A percentile compares a stretch with the other conserved stretches of the same genome.
phyloP scores from a whole-genome alignment of 2,797 vertebrate species.

The Gambusia yucatana region DNA sequence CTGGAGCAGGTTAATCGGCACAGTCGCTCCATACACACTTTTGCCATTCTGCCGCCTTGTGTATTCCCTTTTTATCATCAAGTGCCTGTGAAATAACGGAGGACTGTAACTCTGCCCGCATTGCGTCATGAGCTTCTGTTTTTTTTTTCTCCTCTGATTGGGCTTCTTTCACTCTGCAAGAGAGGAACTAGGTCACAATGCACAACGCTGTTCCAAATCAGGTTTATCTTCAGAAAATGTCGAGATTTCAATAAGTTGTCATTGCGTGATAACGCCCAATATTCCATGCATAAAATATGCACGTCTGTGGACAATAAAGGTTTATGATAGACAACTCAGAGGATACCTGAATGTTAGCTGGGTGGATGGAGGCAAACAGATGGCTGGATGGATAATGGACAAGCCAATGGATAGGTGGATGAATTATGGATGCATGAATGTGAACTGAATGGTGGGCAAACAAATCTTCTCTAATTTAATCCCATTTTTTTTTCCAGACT shows the following conservation, averaged over 20 bases:
- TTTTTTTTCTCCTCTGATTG: constrained; percentile 58
- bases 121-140: constrained; percentile 73
- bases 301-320: not conserved
- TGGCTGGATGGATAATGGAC: not conserved
- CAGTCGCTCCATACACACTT: constrained; percentile 32
- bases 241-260: constrained; percentile 30
- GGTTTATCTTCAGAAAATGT: constrained; percentile 29
- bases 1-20: constrained; percentile 37
- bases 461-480: not conserved
- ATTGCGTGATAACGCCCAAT: not conserved
- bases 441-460: not conserved
- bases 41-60: constrained; percentile 48
- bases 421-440: not conserved
- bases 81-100: constrained; percentile 72
- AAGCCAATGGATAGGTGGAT: not conserved
- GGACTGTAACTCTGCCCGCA: constrained; percentile 72
- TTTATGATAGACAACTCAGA: not conserved
- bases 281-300: not conserved
- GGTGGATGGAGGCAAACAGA: not conserved
- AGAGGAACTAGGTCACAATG: constrained; percentile 74
- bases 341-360: not conserved
- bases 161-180: constrained; percentile 62
- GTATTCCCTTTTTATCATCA: constrained; percentile 77
- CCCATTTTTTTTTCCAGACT: not conserved
- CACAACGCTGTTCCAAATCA: constrained; percentile 59